A percentile compares a stretch with the other conserved stretches of the same genome.
Evolutionary conservation across 2,888 invertebrate genomes (phyloP).

Genomic region (Standfussiana lucernea): DNA sequence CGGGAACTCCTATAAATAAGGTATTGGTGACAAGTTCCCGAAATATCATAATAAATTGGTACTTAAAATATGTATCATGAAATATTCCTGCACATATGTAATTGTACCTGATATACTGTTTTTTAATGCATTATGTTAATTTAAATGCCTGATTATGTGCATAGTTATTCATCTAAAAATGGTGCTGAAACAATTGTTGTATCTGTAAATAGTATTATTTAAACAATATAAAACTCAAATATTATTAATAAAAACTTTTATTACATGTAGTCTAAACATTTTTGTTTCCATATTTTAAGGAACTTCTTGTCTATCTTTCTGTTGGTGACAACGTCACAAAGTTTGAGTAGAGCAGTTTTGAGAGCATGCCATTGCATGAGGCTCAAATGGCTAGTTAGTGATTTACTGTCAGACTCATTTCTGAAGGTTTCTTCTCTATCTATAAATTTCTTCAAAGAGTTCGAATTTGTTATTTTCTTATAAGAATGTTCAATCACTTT

Average conservation of each 20-base stretch:
- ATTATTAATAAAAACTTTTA: slow-evolving; percentile 75
- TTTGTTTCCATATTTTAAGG: slow-evolving; percentile 85
- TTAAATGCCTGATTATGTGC: slow-evolving; percentile 63
- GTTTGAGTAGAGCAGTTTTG: slow-evolving; percentile 80
- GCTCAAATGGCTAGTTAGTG: slow-evolving; percentile 85
- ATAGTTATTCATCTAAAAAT: slow-evolving; percentile 77
- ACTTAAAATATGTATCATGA: slow-evolving; percentile 50
- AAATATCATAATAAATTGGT: slow-evolving; percentile 30
- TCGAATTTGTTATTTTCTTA: slow-evolving; percentile 76
- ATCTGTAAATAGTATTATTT: slow-evolving; percentile 75
- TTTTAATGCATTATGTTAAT: slow-evolving; percentile 67
- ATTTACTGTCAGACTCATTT: slow-evolving; percentile 75
- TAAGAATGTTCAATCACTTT: slow-evolving; percentile 70
- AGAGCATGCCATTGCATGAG: slow-evolving; percentile 91
- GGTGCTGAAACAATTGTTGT: slow-evolving; percentile 81
- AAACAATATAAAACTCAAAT: slow-evolving; percentile 70
- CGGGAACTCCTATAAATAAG: slow-evolving; percentile 8
- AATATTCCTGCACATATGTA: slow-evolving; percentile 61
- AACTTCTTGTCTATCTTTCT: slow-evolving; percentile 84
- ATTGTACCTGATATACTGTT: slow-evolving; percentile 79
- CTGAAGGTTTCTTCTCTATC: slow-evolving; percentile 81
- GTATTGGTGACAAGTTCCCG: slow-evolving; percentile 13
- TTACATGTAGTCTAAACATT: slow-evolving; percentile 82
- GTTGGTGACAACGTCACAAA: slow-evolving; percentile 73
- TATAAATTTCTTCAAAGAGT: slow-evolving; percentile 79